Percentiles rank a stretch among this genome's conserved stretches.
These are phyloP conservation scores for Pollimyrus isidori DNA, from an alignment of 2,113 vertebrate genomes.

Conservation along the genomic window DNA sequence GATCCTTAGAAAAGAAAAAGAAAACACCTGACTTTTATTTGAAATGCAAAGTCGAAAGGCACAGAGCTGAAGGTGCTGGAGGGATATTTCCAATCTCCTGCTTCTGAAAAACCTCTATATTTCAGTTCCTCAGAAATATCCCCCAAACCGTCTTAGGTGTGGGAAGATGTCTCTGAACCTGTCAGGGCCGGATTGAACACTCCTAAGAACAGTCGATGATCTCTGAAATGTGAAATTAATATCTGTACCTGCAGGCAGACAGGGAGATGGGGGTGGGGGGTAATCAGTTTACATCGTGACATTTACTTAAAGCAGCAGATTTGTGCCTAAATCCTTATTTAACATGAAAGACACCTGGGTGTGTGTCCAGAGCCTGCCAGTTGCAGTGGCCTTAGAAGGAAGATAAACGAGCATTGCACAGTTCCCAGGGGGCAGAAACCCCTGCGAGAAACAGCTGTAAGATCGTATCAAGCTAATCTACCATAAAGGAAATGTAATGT, in stretches of 20 bases:
- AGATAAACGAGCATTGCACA: background rate
- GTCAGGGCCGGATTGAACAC: slow-evolving; percentile 34
- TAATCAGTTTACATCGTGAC: slow-evolving; percentile 37
- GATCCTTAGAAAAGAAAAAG: background rate
- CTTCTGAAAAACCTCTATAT: slow-evolving; percentile 6
- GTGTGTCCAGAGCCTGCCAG: background rate
- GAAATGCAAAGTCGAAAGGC: background rate
- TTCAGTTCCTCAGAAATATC: background rate
- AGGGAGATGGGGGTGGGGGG: slow-evolving; percentile 31
- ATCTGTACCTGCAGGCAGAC: slow-evolving; percentile 50
- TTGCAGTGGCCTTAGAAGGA: background rate
- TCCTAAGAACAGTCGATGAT: slow-evolving; percentile 46
- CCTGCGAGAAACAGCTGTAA: background rate
- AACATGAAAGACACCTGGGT: slow-evolving; percentile 17
- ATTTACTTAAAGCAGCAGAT: slow-evolving; percentile 50
- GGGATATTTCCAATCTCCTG: background rate
- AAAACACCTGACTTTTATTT: background rate
- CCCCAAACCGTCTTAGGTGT: background rate
- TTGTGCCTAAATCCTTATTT: slow-evolving; percentile 33
- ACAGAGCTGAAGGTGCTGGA: background rate
- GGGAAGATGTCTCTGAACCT: slow-evolving; percentile 6
- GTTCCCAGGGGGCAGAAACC: background rate
- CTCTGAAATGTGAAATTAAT: slow-evolving; percentile 61
- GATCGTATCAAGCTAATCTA: slow-evolving; percentile 5
- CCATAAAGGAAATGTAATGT: slow-evolving; percentile 1